Evolutionary conservation across 2,113 vertebrate genomes (phyloP).

Genomic region (Thomomys bottae): DNA sequence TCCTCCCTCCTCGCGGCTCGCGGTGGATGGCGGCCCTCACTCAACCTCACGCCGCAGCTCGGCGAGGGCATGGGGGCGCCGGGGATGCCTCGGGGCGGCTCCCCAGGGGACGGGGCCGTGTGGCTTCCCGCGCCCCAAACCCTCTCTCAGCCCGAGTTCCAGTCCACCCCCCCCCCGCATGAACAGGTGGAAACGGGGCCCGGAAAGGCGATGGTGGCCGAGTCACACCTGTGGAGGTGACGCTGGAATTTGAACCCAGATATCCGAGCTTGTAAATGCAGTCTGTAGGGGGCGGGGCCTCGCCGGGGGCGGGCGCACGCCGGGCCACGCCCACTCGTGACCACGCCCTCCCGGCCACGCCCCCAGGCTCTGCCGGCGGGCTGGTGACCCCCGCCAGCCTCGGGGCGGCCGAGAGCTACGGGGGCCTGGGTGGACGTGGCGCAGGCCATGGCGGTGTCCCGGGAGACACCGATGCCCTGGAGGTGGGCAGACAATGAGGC

Average conservation of each 20-base stretch:
- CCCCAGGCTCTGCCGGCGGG: too few relatives aligned
- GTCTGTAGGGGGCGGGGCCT: accelerated
- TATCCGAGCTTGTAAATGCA: not conserved
- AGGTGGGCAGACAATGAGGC: accelerated
- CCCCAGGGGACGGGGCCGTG: too few relatives aligned
- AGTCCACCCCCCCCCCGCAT: not conserved
- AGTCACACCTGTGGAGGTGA: not conserved
- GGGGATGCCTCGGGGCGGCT: not conserved
- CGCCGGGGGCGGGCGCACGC: too few relatives aligned
- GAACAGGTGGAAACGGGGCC: not conserved
- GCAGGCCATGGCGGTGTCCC: too few relatives aligned
- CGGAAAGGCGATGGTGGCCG: not conserved
- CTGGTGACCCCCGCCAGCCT: too few relatives aligned
- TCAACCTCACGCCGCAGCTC: slow-evolving; percentile 64
- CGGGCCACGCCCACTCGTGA: too few relatives aligned
- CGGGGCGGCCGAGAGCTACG: too few relatives aligned
- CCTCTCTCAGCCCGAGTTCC: not conserved
- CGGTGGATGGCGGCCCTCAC: slow-evolving; percentile 62
- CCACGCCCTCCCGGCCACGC: not conserved
- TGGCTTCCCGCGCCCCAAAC: not conserved
- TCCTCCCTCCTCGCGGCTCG: slow-evolving; percentile 67
- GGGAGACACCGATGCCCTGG: not conserved
- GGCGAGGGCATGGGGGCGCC: slow-evolving; percentile 22
- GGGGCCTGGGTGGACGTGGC: too few relatives aligned
- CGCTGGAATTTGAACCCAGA: not conserved